Evolutionary conservation across 2,888 invertebrate species (phyloP).

Genomic region (Eurytoma adleriae): DNA sequence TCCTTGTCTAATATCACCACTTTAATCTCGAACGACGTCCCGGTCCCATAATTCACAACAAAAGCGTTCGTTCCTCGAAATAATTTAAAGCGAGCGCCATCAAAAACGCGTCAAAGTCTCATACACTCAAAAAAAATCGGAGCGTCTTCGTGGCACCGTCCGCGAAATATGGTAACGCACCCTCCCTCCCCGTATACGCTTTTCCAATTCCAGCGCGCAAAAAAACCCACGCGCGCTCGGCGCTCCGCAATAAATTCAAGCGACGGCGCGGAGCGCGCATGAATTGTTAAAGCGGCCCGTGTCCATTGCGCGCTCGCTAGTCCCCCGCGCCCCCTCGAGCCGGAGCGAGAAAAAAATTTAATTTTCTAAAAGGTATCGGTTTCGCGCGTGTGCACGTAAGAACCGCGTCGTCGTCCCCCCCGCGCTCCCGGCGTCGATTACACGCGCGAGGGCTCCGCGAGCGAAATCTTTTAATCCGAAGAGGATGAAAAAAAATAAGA

Average conservation of each 20-base stretch:
- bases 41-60: too few species aligned
- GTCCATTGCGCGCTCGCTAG: constrained; percentile 20
- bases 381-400: background rate
- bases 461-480: constrained; percentile 55
- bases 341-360: constrained; percentile 46
- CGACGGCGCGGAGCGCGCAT: constrained; percentile 25
- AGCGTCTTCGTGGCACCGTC: too few species aligned
- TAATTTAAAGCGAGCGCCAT: background rate
- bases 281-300: constrained; percentile 51
- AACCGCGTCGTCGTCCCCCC: constrained; percentile 36
- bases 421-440: constrained; percentile 1
- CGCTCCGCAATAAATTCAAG: constrained; percentile 44
- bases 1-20: too few species aligned
- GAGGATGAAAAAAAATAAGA: background rate
- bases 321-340: background rate
- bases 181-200: background rate
- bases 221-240: background rate
- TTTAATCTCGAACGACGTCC: too few species aligned
- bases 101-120: constrained; percentile 17
- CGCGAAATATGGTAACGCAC: too few species aligned
- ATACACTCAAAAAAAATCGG: background rate
- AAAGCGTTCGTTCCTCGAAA: too few species aligned
- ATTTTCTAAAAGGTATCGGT: constrained; percentile 54
- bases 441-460: background rate
- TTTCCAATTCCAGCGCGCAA: background rate